Conservation (phyloP, 2,888 invertebrate species). For the Stegophylla sp. region DNA sequence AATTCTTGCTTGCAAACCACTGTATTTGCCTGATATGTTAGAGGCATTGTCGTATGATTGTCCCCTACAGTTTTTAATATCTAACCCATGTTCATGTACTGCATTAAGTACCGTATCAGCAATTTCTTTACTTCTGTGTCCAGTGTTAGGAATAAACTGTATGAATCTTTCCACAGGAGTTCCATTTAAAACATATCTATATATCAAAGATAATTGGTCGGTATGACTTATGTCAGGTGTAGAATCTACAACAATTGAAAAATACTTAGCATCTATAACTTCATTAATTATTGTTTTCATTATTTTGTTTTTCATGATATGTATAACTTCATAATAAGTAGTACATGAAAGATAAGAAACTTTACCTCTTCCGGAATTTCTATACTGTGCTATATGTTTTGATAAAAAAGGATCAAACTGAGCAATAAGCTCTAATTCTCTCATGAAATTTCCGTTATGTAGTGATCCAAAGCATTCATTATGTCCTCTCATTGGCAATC, state of each 20-base stretch:
- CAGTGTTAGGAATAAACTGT: conserved; percentile 62
- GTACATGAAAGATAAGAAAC: conserved; percentile 20
- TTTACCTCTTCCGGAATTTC: conserved; percentile 24
- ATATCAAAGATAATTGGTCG: conserved; percentile 63
- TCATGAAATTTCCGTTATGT: conserved; percentile 63
- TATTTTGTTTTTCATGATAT: conserved; percentile 22
- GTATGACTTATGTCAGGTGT: conserved; percentile 57
- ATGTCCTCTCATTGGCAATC: conserved; percentile 62
- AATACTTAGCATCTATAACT: conserved; percentile 41
- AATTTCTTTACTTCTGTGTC: conserved; percentile 63
- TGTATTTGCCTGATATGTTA: conserved; percentile 63
- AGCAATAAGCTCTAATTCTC: conserved; percentile 62
- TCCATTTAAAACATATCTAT: conserved; percentile 62
- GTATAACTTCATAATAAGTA: conserved; percentile 28
- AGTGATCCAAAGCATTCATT: background rate
- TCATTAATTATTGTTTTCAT: conserved; percentile 29
- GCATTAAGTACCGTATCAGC: conserved; percentile 58
- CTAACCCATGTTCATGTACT: conserved; percentile 60
- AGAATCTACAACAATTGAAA: conserved; percentile 40
- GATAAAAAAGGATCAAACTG: background rate
- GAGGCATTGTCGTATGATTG: conserved; percentile 63
- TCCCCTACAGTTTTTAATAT: conserved; percentile 62
- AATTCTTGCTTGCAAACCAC: conserved; percentile 63
- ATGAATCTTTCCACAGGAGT: conserved; percentile 63
- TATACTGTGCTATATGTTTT: conserved; percentile 36